Evolutionary conservation across 2,797 vertebrate genomes (phyloP).

Genomic region (Cirrhinus mrigala): DNA sequence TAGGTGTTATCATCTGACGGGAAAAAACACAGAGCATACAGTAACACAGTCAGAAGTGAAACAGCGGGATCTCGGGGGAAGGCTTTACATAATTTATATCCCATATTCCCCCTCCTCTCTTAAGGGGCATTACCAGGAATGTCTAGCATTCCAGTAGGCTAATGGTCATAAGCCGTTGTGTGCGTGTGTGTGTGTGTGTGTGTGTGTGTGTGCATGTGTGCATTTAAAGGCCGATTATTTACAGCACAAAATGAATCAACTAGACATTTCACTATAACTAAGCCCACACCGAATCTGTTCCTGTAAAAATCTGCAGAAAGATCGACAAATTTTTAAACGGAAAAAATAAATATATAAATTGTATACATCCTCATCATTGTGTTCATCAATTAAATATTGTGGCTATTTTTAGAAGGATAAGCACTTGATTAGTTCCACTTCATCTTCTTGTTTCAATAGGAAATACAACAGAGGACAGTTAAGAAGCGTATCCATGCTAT

Average conservation of each 20-base stretch:
- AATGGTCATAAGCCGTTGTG: conserved; percentile 42
- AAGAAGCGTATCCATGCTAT: background rate
- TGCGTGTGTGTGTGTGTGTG: conserved; percentile 13
- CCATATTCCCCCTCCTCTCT: conserved; percentile 66
- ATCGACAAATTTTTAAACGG: too few relatives aligned
- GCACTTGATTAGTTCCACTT: background rate
- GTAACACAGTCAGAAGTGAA: conserved; percentile 33
- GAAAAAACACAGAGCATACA: conserved; percentile 46
- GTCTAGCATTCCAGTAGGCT: conserved; percentile 58
- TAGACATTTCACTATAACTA: background rate
- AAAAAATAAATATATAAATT: too few relatives aligned
- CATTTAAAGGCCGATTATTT: conserved; percentile 24
- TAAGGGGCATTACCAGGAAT: conserved; percentile 71
- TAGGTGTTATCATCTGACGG: conserved; percentile 52
- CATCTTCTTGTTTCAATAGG: background rate
- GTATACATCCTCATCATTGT: background rate
- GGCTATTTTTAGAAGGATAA: background rate
- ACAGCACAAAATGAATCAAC: conserved; percentile 21
- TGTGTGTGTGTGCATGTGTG: conserved; percentile 4
- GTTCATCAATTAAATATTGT: background rate
- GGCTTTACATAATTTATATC: conserved; percentile 80
- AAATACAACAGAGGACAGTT: background rate
- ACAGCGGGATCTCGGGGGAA: conserved; percentile 61
- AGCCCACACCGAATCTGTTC: background rate
- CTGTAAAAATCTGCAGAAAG: background rate